Evolutionary conservation across 2,797 vertebrate genomes (phyloP), one percentile per base, ranked within the genome.

Genomic region (Epinephelus awoara): DNA sequence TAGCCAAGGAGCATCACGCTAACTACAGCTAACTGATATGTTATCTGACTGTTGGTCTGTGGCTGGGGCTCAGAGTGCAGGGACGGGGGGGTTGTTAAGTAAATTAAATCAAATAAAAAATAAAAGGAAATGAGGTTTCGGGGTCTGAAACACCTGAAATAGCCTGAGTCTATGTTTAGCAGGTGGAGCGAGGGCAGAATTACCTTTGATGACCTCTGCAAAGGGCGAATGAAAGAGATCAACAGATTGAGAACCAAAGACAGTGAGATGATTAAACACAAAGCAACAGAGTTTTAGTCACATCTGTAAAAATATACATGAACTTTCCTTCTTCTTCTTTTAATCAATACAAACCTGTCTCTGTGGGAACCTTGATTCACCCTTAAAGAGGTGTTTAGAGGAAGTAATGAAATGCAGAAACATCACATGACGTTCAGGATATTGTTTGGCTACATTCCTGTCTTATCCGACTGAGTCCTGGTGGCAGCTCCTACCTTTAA

Each of bases 401-500:
- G 62, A 81, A 34, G 74, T 64, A 34, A 54, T 83, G 13, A 75
- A 85, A 89, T 84, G 76, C 85, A 89, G 74, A 77, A 47, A 78
- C 49, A 70, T 50, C 54, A 83, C 64, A 50, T 76, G 76, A 76
- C 55, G 77, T 67, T 85, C 61, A 44, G 79, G 74, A 49, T 27
- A 72, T 68, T 7, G 47, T 89, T 89, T 92, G 93, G 93, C 92
- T 93, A 94, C 94, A 94, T 94, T 96, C 91, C 93, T 7, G 85
- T 86, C 67, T 91, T 88, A 91, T 94, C 93, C 90, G 52, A 84
- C 85, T 86, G 87, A 89, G 91, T 89, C 90, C 89, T 78, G 89
- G 86, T 88, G 92, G 88, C 82, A 72, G 29, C 64, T 81, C 95
- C 91, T 97, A 99, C 98, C 98, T 99, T 99, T 99, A 83, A 99